These are phyloP conservation scores for Melanostoma scalare DNA, from an alignment of 2,888 invertebrate genomes.

Conservation along the genomic window DNA sequence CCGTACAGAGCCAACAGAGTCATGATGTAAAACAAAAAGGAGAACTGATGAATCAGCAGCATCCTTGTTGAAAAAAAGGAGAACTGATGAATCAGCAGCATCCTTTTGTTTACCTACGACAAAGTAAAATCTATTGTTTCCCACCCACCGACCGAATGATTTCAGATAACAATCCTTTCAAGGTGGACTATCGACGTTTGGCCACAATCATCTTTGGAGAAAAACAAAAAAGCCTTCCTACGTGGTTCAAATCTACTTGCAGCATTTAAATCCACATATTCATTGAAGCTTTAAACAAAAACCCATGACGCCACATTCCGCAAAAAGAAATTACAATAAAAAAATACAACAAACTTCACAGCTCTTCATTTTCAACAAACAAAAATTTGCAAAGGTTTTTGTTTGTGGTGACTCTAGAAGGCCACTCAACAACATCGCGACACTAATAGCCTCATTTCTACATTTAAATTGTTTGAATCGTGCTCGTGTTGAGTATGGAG, in stretches of 20 bases:
- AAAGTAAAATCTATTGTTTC: background rate
- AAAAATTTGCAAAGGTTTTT: conserved; percentile 37
- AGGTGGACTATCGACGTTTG: too few species aligned
- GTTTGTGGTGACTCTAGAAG: conserved; percentile 42
- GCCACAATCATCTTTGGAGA: too few species aligned
- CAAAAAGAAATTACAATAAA: conserved; percentile 7
- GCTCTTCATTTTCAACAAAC: conserved; percentile 29
- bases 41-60: conserved; percentile 32
- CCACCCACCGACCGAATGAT: background rate
- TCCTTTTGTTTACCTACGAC: conserved; percentile 47
- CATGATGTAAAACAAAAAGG: conserved; percentile 14
- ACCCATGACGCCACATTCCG: background rate
- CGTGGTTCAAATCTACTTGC: too few species aligned
- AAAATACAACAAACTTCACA: conserved; percentile 7
- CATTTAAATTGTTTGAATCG: conserved; percentile 38
- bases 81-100: conserved; percentile 31
- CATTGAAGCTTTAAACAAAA: too few species aligned
- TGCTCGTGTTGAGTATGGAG: background rate
- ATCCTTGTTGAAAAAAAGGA: conserved; percentile 13
- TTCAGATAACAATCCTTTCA: conserved; percentile 16
- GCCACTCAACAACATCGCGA: conserved; percentile 55
- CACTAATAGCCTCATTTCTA: conserved; percentile 47
- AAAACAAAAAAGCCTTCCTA: too few species aligned
- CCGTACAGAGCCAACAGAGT: background rate
- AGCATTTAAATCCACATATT: too few species aligned